Evolutionary conservation across 37 sponge, comb jelly and placozoan genomes (phyloP).

Genomic region (Cladorhizidae sp.): DNA sequence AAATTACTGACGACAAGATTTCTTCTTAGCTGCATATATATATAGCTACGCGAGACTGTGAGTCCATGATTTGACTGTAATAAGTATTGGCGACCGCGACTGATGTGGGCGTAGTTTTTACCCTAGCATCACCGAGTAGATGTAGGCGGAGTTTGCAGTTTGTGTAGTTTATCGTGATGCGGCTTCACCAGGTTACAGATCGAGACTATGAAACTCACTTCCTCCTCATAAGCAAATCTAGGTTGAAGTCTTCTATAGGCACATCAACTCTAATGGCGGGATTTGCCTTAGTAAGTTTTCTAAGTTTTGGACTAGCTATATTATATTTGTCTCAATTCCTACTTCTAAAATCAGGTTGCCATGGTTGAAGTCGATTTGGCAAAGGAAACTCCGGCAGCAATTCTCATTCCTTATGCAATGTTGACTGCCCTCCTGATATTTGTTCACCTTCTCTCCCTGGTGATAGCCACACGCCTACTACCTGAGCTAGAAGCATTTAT

Average conservation of each 20-base stretch:
- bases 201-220: slow-evolving; percentile 62
- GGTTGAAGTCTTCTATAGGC: slow-evolving; percentile 68
- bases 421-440: slow-evolving; percentile 68
- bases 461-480: slow-evolving; percentile 64
- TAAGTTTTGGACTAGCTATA: neutral
- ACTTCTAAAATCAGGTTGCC: slow-evolving; percentile 50
- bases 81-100: no score
- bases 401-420: slow-evolving; percentile 69
- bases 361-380: slow-evolving; percentile 72
- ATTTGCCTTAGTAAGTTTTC: slow-evolving; percentile 69
- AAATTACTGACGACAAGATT: no score
- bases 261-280: slow-evolving; percentile 78
- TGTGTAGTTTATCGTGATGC: no score
- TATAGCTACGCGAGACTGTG: no score
- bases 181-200: neutral
- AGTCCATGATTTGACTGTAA: no score
- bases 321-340: neutral
- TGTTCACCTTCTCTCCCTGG: slow-evolving; percentile 66
- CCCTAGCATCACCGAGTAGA: no score
- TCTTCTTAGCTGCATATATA: no score
- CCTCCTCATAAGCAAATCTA: slow-evolving; percentile 55
- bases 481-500: slow-evolving; percentile 72
- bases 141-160: no score
- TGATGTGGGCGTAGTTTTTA: no score
- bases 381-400: neutral